These are phyloP conservation scores for Aphelocoma californica DNA, from an alignment of 2,797 vertebrate species.

Conservation along the genomic window DNA sequence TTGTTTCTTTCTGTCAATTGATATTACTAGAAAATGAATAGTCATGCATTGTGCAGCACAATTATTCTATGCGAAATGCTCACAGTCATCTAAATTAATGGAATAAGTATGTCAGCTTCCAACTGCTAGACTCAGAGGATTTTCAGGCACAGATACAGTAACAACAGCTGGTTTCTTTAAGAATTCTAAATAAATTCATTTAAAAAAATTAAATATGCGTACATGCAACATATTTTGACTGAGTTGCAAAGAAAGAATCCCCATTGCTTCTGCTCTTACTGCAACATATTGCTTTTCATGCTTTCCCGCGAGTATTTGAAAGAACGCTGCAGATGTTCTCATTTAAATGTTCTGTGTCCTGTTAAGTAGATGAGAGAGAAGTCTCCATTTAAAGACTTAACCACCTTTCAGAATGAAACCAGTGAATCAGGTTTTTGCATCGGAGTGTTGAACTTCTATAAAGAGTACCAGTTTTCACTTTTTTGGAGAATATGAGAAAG, in stretches of 20 bases:
- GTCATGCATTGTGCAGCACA: slow-evolving; percentile 12
- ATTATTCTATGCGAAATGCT: slow-evolving; percentile 21
- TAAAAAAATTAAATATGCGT: slow-evolving; percentile 41
- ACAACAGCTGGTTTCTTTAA: slow-evolving; percentile 34
- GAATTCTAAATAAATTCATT: slow-evolving; percentile 22
- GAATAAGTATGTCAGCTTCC: slow-evolving; percentile 32
- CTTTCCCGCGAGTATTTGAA: neutral
- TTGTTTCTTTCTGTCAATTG: neutral
- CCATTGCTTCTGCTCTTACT: neutral
- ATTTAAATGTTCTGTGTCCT: neutral
- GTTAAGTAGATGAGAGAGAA: slow-evolving; percentile 16
- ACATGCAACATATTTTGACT: slow-evolving; percentile 25
- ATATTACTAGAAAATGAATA: neutral
- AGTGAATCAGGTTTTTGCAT: neutral
- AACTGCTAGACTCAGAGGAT: slow-evolving; percentile 14
- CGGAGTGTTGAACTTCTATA: neutral
- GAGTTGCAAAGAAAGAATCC: slow-evolving; percentile 45
- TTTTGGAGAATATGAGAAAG: neutral
- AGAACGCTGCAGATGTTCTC: slow-evolving; percentile 45
- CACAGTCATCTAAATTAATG: slow-evolving; percentile 46
- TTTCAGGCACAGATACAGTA: slow-evolving; percentile 5
- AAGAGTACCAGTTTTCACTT: neutral
- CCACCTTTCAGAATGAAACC: neutral
- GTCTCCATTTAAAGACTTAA: neutral
- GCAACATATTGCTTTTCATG: slow-evolving; percentile 21